A percentile compares a stretch with the other conserved stretches of the same genome.
These are phyloP conservation scores for Macrocentrus cingulum DNA, from an alignment of 1,140 invertebrate species.

Conservation along the genomic window DNA sequence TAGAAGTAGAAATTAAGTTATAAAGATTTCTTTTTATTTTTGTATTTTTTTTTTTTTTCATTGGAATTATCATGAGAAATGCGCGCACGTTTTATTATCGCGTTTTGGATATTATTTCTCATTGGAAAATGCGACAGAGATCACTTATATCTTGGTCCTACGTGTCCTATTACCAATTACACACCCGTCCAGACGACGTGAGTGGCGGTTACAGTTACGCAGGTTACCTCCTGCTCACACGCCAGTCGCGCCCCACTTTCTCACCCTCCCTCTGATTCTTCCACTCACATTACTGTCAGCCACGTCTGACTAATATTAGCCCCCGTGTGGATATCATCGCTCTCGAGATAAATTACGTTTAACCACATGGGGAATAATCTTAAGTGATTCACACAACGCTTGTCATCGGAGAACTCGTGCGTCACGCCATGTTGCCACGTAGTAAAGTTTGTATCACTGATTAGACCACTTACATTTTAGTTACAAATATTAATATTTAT, in stretches of 20 bases:
- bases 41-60: too few species aligned
- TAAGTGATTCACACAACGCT: neutral
- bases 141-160: neutral
- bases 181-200: constrained; percentile 34
- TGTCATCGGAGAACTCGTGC: neutral
- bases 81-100: too few species aligned
- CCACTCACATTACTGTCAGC: constrained; percentile 33
- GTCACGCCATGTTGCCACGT: neutral
- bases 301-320: constrained; percentile 25
- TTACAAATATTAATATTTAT: too few species aligned
- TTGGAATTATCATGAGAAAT: too few species aligned
- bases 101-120: neutral
- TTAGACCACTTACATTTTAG: too few species aligned
- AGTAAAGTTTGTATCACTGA: too few species aligned
- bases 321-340: constrained; percentile 27
- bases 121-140: neutral
- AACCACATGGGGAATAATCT: constrained; percentile 27
- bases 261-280: too few species aligned
- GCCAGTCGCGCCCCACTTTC: constrained; percentile 11
- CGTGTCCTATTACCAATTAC: constrained; percentile 46
- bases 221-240: constrained; percentile 26
- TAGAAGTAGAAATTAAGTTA: neutral
- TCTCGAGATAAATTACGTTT: constrained; percentile 43
- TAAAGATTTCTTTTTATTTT: too few species aligned
- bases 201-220: constrained; percentile 48